Evolutionary conservation across 2,888 invertebrate genomes (phyloP), one percentile per base, ranked within the genome.

Genomic region (Therioaphis trifolii): DNA sequence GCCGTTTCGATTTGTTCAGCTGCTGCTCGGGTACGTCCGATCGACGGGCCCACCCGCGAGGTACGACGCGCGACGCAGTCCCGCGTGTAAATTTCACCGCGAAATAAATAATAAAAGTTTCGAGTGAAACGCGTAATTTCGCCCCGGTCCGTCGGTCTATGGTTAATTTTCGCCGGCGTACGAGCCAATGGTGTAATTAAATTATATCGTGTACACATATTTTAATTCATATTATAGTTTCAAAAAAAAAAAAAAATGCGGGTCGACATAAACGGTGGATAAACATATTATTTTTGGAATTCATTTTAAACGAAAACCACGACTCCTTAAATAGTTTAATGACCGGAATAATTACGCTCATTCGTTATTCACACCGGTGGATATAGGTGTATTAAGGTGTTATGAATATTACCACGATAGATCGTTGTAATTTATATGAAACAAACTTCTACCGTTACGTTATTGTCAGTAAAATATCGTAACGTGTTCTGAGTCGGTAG

Each of bases 251-350:
- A 35, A 5, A 35, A 35, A 35, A 5, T 35, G 3, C 4, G 18
- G 24, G 55, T 55, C 55, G 21, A 55, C 7, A 27, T 63, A 7
- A 63, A 29, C 7, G 29, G 7, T 7, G 2, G 63, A 29, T 63
- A 29, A 63, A 29, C 63, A 63, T 63, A 63, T 63, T 63, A 18
- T 18, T 29, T 15, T 29, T 15, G 0, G 15, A 18, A 63, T 15
- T 29, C 15, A 14, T 18, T 29, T 29, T 15, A 7, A 27, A 29
- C 18, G 29, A 14, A 29, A 15, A 63, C 18, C 27, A 18, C 46
- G 43, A 46, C 27, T 69, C 46, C 69, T 69, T 69, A 69, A 69
- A 46, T 27, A 69, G 46, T 46, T 69, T 69, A 27, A 69, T 69
- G 69, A 55, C 55, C 21, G 21, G 55, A 55, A 55, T 55, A 55